Conservation (phyloP, 2,888 invertebrate genomes). For the Amphipoea oculea region DNA sequence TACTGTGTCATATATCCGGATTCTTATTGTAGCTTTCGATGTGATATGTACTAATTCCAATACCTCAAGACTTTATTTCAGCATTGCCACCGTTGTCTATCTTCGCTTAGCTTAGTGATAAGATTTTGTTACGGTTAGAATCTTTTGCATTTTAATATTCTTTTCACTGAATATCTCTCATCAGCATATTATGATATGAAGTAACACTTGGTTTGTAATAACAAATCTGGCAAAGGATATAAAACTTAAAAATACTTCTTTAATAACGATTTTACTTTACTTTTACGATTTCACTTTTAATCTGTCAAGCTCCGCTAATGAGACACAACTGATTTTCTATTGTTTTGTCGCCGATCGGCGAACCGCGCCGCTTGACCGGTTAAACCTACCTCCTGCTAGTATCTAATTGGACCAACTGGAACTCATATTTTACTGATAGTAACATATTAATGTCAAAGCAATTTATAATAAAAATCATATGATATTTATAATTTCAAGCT, state of each 20-base stretch:
- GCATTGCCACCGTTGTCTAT: background rate
- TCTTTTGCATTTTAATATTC: background rate
- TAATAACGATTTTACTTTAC: too few species aligned
- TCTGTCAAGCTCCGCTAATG: too few species aligned
- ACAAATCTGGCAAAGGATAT: background rate
- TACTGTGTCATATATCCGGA: background rate
- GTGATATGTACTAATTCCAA: slow-evolving; percentile 10
- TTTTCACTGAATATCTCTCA: slow-evolving; percentile 11
- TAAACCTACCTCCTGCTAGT: too few species aligned
- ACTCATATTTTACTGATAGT: background rate
- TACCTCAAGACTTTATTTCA: slow-evolving; percentile 20
- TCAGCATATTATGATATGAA: background rate
- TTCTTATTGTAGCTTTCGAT: slow-evolving; percentile 14
- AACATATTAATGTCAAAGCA: background rate
- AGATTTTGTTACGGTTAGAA: slow-evolving; percentile 5
- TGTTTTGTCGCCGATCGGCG: too few species aligned
- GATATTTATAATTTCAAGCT: too few species aligned
- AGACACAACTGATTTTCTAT: too few species aligned
- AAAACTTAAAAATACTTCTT: background rate
- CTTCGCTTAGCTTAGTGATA: background rate
- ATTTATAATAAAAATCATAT: background rate
- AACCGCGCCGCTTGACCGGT: too few species aligned
- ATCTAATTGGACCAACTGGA: background rate
- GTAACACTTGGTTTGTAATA: background rate
- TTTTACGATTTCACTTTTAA: too few species aligned